These are phyloP conservation scores for Natrix natrix DNA, from an alignment of 2,797 vertebrate species.

Conservation along the genomic window DNA sequence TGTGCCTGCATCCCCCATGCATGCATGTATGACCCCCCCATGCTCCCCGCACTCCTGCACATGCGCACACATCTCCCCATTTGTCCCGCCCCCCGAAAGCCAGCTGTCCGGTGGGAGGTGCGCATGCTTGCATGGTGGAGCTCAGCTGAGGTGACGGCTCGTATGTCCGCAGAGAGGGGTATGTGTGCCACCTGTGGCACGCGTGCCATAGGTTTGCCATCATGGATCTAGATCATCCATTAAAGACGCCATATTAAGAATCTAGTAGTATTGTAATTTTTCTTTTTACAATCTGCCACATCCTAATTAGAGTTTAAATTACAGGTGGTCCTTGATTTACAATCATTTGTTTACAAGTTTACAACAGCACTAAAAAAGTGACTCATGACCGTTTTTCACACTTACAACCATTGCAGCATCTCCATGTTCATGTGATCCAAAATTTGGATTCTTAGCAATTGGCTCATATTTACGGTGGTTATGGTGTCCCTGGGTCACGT, in stretches of 20 bases:
- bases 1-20: no score
- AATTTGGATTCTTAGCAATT: not conserved
- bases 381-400: not conserved
- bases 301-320: not conserved
- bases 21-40: no score
- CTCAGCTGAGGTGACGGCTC: no score
- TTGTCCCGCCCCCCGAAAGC: no score
- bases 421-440: not conserved
- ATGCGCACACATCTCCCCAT: no score
- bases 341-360: not conserved
- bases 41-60: no score
- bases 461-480: not conserved
- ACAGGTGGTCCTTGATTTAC: not conserved
- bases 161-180: no score
- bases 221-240: not conserved
- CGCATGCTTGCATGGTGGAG: no score
- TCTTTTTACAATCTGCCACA: not conserved
- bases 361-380: not conserved
- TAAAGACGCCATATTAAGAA: not conserved
- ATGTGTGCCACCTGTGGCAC: no score
- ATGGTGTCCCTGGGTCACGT: not conserved
- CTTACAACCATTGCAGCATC: not conserved
- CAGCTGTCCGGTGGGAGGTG: no score
- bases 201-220: no score
- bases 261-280: not conserved